Conservation (phyloP, 2,113 vertebrate genomes). For the Entosphenus tridentatus region DNA sequence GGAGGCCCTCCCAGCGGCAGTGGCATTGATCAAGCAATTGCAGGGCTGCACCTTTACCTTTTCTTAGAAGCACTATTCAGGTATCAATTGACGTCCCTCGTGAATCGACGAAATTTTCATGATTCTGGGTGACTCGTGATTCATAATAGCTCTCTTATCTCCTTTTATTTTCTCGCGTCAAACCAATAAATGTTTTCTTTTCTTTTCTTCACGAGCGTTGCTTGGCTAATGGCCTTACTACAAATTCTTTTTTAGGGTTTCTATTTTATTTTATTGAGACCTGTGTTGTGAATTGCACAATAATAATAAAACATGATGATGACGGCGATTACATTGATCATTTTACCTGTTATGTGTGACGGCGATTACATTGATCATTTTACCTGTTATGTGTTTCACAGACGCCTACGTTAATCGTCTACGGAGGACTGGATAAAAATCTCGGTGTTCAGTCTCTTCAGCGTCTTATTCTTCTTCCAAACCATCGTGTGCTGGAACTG, state of each 20-base stretch:
- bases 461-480: slow-evolving; percentile 48
- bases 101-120: too few relatives aligned
- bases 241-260: neutral
- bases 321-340: neutral
- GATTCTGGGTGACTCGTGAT: too few relatives aligned
- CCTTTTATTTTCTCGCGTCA: too few relatives aligned
- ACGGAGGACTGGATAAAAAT: slow-evolving; percentile 41
- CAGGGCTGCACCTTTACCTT: too few relatives aligned
- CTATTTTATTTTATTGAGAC: neutral
- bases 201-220: neutral
- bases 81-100: too few relatives aligned
- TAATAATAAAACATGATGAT: too few relatives aligned
- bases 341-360: neutral
- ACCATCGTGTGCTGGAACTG: slow-evolving; percentile 33
- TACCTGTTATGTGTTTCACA: slow-evolving; percentile 15
- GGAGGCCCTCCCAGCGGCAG: neutral
- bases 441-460: slow-evolving; percentile 54
- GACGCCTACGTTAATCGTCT: slow-evolving; percentile 66
- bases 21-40: too few relatives aligned
- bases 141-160: too few relatives aligned
- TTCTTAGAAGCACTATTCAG: too few relatives aligned
- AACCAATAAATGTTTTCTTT: neutral
- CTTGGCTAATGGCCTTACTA: neutral
- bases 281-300: neutral
- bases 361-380: neutral